phyloP scores from a whole-genome alignment of 2,113 vertebrate species.

The Pseudorectes ferrugineus region DNA sequence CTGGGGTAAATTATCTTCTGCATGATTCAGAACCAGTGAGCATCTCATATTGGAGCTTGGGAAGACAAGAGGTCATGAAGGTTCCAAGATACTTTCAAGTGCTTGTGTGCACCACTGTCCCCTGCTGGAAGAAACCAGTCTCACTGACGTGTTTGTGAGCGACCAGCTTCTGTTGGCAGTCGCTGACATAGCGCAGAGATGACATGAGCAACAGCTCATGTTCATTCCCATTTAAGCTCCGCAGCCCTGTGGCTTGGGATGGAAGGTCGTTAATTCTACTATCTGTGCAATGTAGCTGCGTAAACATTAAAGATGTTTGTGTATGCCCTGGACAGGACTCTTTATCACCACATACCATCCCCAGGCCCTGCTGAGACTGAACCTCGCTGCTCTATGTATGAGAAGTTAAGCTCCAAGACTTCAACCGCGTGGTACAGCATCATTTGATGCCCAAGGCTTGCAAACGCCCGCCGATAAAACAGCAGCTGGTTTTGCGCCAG shows the following conservation, averaged over 20 bases:
- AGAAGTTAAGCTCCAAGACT: neutral
- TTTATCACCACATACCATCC: neutral
- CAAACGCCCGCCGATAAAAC: neutral
- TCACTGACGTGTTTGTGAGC: neutral
- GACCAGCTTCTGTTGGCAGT: neutral
- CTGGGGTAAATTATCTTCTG: neutral
- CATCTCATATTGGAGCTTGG: neutral
- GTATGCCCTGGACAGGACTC: neutral
- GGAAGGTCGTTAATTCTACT: neutral
- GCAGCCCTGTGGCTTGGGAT: neutral
- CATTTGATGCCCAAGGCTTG: neutral
- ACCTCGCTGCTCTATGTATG: neutral
- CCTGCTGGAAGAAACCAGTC: neutral
- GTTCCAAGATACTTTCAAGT: neutral
- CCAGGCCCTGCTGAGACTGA: neutral
- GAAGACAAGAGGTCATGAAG: neutral
- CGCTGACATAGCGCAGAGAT: neutral
- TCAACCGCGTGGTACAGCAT: fast-evolving
- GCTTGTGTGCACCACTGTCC: neutral
- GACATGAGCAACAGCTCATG: neutral
- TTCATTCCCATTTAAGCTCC: neutral
- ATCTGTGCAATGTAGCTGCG: neutral
- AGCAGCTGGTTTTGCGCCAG: neutral
- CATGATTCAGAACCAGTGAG: neutral
- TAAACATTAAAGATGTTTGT: neutral